These are phyloP conservation scores for Dinocampus coccinellae DNA, from an alignment of 2,888 invertebrate species.

Conservation along the genomic window DNA sequence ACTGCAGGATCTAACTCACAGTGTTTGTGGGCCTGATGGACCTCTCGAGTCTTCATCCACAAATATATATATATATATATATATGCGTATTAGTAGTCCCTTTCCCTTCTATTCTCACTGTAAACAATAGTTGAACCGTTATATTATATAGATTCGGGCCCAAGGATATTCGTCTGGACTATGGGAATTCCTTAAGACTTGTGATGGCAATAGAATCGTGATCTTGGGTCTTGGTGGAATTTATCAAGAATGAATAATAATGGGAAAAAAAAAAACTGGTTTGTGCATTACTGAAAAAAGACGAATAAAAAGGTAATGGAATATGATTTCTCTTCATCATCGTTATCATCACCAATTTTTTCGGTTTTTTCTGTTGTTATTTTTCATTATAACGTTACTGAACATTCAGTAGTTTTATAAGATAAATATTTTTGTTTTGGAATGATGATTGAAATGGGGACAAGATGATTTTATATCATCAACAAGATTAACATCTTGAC, in stretches of 20 bases:
- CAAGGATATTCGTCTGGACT: conserved; percentile 30
- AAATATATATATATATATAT: background rate
- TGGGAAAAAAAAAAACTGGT: conserved; percentile 19
- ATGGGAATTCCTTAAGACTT: conserved; percentile 34
- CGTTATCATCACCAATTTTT: conserved; percentile 19
- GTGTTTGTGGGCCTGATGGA: background rate
- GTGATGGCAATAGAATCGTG: background rate
- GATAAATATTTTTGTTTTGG: background rate
- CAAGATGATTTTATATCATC: conserved; percentile 35
- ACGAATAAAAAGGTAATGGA: conserved; percentile 17
- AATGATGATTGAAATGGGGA: conserved; percentile 24
- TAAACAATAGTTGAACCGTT: conserved; percentile 48
- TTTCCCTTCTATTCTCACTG: background rate
- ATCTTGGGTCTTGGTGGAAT: background rate
- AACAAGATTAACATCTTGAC: conserved; percentile 22
- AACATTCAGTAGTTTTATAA: no score
- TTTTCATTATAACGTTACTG: no score
- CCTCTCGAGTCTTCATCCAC: background rate
- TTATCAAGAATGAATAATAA: background rate
- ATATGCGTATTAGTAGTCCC: background rate
- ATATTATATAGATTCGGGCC: conserved; percentile 34
- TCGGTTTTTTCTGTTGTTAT: background rate
- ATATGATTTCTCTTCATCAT: conserved; percentile 32
- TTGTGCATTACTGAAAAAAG: conserved; percentile 13
- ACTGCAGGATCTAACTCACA: background rate